Evolutionary conservation across 2,113 vertebrate genomes (phyloP), one percentile per base, ranked within the genome.

Genomic region (Gobius niger): DNA sequence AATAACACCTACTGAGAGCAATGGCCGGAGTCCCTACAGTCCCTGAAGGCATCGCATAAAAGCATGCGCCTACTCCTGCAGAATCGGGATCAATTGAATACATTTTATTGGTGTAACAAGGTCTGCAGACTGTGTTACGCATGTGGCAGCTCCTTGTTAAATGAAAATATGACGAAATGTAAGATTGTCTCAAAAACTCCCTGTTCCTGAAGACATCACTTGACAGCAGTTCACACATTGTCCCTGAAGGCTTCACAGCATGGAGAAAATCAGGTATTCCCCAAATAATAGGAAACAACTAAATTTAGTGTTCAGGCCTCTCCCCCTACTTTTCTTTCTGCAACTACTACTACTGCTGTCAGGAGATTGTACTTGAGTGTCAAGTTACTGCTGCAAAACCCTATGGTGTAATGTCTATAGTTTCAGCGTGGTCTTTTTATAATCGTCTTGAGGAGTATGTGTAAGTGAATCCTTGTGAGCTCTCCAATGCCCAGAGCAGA

Each of bases 21-120:
- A 44, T 13, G 57, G 57, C 57, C 57, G 57, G 57, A 60, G 57
- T 60, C 14, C 57, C 57, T 15, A 60, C 57, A 42, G 57, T 60
- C 57, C 57, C 57, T 44, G 14, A 60, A 60, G 57, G 57, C 40
- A 42, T 42, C 57, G 10, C 57, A 9, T 14, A 2, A 34, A 34
- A 34, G 24, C 24, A 3, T 4, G 24, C 3, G 24, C 5, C 24
- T 34, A 3, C 24, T 34, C 24, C 24, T 34, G 24, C 24, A 34
- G 24, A 34, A 4, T 34, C 24, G 24, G 24, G 24, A 34, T 34
- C 3, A 34, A 34, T 34, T 34, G 24, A 34, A 34, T 34, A 34
- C 5, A 34, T 34, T 34, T 34, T 34, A 34, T 34, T 34, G 1
- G 24, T 34, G 2, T 34, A 34, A 34, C 24, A 34, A 34, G 24